Percentiles rank a stretch among this genome's conserved stretches.
These are phyloP conservation scores for Calephelis nemesis DNA, from an alignment of 1,140 invertebrate species.

Conservation along the genomic window DNA sequence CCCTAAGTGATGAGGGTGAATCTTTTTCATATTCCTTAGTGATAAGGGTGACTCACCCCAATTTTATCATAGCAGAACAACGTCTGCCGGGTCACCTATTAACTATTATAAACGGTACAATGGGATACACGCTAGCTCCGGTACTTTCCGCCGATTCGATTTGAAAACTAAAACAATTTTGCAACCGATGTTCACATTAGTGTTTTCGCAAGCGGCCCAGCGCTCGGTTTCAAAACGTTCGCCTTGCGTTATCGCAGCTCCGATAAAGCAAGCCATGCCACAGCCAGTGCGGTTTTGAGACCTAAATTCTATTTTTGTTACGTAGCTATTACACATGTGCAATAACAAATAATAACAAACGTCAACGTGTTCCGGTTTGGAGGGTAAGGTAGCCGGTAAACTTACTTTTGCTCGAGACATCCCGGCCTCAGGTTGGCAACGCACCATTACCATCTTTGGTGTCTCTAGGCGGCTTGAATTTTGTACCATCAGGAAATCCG, in stretches of 20 bases:
- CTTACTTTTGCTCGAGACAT: too few species aligned
- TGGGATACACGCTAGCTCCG: constrained; percentile 14
- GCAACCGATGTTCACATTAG: constrained; percentile 78
- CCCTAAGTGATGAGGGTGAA: too few species aligned
- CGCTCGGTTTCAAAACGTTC: constrained; percentile 75
- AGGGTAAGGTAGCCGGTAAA: too few species aligned
- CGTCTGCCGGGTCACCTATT: too few species aligned
- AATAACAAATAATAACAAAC: neutral
- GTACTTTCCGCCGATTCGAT: constrained; percentile 56
- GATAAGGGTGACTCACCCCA: too few species aligned
- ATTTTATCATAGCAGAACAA: too few species aligned
- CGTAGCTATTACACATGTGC: constrained; percentile 35
- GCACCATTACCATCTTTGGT: too few species aligned
- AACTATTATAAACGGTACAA: neutral
- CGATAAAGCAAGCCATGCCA: constrained; percentile 68
- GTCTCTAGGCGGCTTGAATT: too few species aligned
- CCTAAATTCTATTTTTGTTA: constrained; percentile 57
- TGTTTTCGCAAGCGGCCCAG: constrained; percentile 76
- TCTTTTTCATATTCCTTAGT: too few species aligned
- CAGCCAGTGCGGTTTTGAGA: constrained; percentile 66
- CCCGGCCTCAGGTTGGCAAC: too few species aligned
- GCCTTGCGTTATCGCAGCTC: constrained; percentile 73
- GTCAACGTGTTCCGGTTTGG: too few species aligned
- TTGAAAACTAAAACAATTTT: constrained; percentile 78
- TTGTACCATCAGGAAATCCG: too few species aligned